A percentile compares a stretch with the other conserved stretches of the same genome.
Evolutionary conservation across 2,888 invertebrate species (phyloP).

Genomic region (Heterodera filipjevi): DNA sequence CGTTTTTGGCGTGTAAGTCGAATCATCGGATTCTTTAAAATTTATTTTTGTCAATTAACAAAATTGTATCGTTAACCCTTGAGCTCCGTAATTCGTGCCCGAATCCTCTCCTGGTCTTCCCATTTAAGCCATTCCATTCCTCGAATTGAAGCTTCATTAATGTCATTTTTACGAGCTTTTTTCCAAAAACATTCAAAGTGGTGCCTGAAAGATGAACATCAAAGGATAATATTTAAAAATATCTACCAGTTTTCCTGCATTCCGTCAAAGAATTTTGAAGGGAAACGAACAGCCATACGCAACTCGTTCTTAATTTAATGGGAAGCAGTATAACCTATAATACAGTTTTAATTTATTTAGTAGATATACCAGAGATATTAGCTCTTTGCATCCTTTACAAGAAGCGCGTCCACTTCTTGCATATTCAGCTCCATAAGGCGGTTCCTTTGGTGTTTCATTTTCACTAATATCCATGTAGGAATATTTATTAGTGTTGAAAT

Average conservation of each 20-base stretch:
- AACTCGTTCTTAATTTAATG: constrained; percentile 43
- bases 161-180: constrained; percentile 37
- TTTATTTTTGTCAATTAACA: not conserved
- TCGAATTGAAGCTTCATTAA: constrained; percentile 66
- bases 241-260: constrained; percentile 54
- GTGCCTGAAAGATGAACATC: constrained; percentile 60
- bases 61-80: constrained; percentile 37
- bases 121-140: constrained; percentile 68
- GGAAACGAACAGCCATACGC: constrained; percentile 50
- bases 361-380: constrained; percentile 46
- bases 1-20: constrained; percentile 30
- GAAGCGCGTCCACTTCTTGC: constrained; percentile 31
- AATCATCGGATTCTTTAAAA: constrained; percentile 13
- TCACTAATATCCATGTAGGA: not conserved
- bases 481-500: not conserved
- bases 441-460: constrained; percentile 28
- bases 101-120: constrained; percentile 69
- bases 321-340: not conserved
- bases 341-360: not conserved
- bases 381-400: constrained; percentile 55
- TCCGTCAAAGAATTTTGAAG: constrained; percentile 55
- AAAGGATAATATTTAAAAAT: not conserved
- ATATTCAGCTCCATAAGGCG: constrained; percentile 34
- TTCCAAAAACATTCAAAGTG: constrained; percentile 69
- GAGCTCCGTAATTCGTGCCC: constrained; percentile 61